Conservation (phyloP, 2,888 invertebrate species). For the Calameuta idolon region DNA sequence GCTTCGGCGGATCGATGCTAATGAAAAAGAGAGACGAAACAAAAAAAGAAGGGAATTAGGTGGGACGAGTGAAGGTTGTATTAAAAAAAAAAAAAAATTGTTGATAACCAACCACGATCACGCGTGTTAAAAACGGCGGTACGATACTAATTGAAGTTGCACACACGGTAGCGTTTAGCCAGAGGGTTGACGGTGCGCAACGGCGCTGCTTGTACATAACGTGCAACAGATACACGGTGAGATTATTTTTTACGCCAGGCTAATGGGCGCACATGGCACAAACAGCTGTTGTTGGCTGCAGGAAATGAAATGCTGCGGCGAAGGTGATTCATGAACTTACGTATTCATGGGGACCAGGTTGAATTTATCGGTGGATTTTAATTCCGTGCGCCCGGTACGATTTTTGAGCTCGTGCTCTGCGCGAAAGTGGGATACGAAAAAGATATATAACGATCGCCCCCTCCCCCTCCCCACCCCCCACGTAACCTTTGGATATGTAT, state of each 20-base stretch:
- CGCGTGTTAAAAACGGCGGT: neutral
- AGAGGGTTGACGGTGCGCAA: neutral
- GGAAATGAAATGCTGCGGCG: constrained; percentile 53
- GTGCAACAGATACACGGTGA: constrained; percentile 47
- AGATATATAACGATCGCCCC: neutral
- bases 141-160: neutral
- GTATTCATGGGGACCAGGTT: constrained; percentile 19
- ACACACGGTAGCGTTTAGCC: neutral
- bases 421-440: neutral
- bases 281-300: constrained; percentile 58
- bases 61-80: neutral
- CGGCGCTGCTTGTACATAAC: constrained; percentile 28
- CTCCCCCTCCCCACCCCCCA: no score
- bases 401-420: neutral
- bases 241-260: constrained; percentile 33
- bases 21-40: neutral
- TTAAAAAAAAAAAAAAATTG: neutral
- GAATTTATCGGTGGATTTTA: constrained; percentile 16
- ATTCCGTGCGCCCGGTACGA: neutral
- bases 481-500: neutral
- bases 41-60: neutral
- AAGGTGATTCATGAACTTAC: constrained; percentile 46
- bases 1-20: neutral
- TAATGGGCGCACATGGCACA: constrained; percentile 48
- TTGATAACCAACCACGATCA: neutral